Evolutionary conservation across 2,113 vertebrate species (phyloP).

Genomic region (Cephalopholis sonnerati): DNA sequence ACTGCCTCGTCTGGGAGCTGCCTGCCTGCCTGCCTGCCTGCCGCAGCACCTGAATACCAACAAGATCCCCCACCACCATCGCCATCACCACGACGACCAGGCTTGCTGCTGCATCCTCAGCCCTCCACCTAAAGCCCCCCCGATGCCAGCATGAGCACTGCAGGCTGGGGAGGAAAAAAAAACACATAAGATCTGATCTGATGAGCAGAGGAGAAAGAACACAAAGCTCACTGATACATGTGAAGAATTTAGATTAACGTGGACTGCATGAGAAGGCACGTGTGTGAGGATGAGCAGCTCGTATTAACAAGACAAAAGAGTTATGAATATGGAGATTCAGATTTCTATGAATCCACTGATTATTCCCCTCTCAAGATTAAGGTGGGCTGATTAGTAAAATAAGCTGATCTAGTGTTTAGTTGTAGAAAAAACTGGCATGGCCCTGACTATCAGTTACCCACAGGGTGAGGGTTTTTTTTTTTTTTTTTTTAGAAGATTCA

Average conservation of each 20-base stretch:
- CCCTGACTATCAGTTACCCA: constrained; percentile 9
- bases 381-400: not conserved
- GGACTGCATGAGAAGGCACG: not conserved
- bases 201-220: constrained; percentile 14
- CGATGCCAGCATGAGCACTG: constrained; percentile 32
- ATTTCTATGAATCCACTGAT: not conserved
- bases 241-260: not conserved
- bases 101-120: constrained; percentile 68
- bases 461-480: not conserved
- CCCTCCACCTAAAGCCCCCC: constrained; percentile 28
- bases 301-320: not conserved
- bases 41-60: constrained; percentile 95
- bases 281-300: constrained; percentile 3
- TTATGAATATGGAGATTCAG: not conserved
- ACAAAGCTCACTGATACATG: not conserved
- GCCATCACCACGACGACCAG: constrained; percentile 41
- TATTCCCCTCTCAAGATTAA: not conserved
- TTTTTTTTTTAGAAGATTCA: not conserved
- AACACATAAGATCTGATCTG: not conserved
- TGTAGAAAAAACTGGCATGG: not conserved
- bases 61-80: constrained; percentile 67
- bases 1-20: constrained; percentile 94
- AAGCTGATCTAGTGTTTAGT: not conserved
- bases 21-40: constrained; percentile 65
- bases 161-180: constrained; percentile 17